Conservation (phyloP, 2,888 invertebrate genomes). For the Cephus spinipes region DNA sequence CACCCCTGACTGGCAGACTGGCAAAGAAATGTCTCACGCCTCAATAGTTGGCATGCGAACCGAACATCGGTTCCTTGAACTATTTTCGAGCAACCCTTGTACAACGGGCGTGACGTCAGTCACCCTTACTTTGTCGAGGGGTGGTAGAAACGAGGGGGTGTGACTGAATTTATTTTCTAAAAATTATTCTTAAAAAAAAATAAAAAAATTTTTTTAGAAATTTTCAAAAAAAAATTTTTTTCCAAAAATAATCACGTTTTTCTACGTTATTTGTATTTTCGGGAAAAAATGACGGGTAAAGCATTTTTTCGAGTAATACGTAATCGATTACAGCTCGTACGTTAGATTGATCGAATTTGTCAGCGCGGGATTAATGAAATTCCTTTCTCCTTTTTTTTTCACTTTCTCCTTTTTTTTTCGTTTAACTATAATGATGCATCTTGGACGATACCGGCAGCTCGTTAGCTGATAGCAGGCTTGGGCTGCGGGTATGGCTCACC, state of each 20-base stretch:
- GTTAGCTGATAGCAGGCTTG: conserved; percentile 16
- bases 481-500: conserved; percentile 7
- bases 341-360: neutral
- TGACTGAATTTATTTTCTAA: conserved; percentile 50
- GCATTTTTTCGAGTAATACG: neutral
- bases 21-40: conserved; percentile 6
- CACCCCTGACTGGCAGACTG: conserved; percentile 20
- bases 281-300: neutral
- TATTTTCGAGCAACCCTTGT: conserved; percentile 32
- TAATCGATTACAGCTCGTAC: neutral
- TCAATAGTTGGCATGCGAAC: conserved; percentile 48
- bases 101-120: neutral
- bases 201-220: neutral
- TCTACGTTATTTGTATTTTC: too few relatives aligned
- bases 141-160: conserved; percentile 5
- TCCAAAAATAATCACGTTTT: too few relatives aligned
- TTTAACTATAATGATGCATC: neutral
- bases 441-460: neutral
- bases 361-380: neutral
- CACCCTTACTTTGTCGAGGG: neutral
- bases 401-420: neutral
- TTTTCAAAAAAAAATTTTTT: too few relatives aligned
- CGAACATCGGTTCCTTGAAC: conserved; percentile 61
- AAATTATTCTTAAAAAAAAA: conserved; percentile 45
- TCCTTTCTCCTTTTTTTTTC: neutral